Evolutionary conservation across 2,888 invertebrate genomes (phyloP).

Genomic region (Drosophila basisetae): DNA sequence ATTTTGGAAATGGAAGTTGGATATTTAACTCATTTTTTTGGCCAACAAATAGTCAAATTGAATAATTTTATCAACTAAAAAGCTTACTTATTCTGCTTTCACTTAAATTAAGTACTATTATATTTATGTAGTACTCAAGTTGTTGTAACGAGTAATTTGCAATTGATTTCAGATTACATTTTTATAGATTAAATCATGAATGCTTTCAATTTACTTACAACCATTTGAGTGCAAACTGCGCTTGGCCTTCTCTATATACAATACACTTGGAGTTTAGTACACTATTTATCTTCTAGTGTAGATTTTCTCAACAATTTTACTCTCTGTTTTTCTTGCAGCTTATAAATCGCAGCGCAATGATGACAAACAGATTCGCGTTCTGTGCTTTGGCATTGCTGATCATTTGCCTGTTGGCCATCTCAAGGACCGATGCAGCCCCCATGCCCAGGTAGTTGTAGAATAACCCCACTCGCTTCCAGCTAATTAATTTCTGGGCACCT

Average conservation of each 20-base stretch:
- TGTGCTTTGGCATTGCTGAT: slow-evolving; percentile 77
- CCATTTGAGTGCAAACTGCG: background rate
- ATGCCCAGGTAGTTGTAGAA: slow-evolving; percentile 85
- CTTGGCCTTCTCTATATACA: no score
- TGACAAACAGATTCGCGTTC: slow-evolving; percentile 78
- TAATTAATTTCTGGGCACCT: slow-evolving; percentile 64
- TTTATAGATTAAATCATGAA: background rate
- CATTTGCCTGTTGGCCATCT: slow-evolving; percentile 81
- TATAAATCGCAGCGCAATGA: slow-evolving; percentile 67
- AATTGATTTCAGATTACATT: background rate
- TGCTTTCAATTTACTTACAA: background rate
- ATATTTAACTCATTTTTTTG: background rate
- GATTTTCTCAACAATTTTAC: background rate
- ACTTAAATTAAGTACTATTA: background rate
- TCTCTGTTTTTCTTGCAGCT: slow-evolving; percentile 44
- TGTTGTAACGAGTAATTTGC: background rate
- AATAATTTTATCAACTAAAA: background rate
- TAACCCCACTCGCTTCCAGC: slow-evolving; percentile 39
- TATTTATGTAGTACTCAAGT: background rate
- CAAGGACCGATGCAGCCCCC: slow-evolving; percentile 83
- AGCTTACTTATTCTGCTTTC: background rate
- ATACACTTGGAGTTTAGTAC: background rate
- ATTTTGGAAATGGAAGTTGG: background rate
- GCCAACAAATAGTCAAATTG: accelerated
- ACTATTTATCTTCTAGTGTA: background rate